Conservation (phyloP, 1,140 invertebrate genomes). For the Bombus waltoni region DNA sequence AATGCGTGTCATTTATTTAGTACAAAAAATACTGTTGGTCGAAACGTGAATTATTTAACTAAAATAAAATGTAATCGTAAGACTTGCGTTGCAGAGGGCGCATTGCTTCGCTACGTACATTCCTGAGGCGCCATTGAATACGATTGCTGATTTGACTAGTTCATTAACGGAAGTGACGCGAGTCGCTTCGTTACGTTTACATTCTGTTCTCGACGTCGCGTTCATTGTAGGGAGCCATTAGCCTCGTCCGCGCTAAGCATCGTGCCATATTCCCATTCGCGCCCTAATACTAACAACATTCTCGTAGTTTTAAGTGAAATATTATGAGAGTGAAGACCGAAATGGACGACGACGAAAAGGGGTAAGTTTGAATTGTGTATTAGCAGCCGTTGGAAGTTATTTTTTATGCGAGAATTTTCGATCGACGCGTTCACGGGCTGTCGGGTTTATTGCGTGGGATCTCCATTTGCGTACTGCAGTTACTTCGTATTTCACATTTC, state of each 20-base stretch:
- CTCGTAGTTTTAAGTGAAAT: conserved; percentile 82
- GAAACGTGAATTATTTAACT: not conserved
- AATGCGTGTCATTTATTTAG: not conserved
- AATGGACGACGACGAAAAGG: conserved; percentile 84
- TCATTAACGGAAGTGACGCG: conserved; percentile 78
- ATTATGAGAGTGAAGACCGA: conserved; percentile 85
- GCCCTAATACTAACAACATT: conserved; percentile 76
- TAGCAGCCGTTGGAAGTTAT: not conserved
- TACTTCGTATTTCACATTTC: not conserved
- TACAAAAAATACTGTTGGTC: not conserved
- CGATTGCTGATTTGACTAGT: conserved; percentile 69
- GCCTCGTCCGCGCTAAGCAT: conserved; percentile 80
- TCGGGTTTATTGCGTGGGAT: conserved; percentile 65
- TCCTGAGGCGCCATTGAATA: not conserved
- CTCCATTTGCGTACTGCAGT: conserved; percentile 51
- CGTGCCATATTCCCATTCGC: conserved; percentile 81
- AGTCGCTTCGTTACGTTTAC: conserved; percentile 79
- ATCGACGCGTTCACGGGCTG: conserved; percentile 43
- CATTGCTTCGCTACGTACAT: accelerated
- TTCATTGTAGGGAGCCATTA: conserved; percentile 81
- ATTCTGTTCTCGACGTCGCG: conserved; percentile 77
- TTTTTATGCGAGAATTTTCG: conserved; percentile 34
- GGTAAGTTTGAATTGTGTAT: conserved; percentile 73
- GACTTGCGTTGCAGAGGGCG: not conserved
- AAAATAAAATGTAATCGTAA: not conserved